phyloP scores from a whole-genome alignment of 2,797 vertebrate species.

The Phoebastria nigripes region DNA sequence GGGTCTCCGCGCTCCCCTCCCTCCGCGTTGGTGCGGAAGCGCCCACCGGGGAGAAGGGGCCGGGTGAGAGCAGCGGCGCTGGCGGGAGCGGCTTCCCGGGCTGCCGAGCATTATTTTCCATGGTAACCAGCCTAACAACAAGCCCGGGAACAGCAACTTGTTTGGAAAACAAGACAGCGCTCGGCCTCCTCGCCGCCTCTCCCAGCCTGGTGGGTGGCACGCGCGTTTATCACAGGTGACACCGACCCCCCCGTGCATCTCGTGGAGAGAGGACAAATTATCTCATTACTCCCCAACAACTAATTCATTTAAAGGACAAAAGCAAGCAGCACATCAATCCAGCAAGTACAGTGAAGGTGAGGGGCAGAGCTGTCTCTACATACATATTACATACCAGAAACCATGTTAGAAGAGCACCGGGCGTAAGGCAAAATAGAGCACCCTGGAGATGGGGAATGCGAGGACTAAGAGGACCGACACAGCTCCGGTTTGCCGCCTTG shows the following conservation, averaged over 20 bases:
- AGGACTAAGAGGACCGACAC: rapidly evolving
- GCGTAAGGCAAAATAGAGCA: neutral
- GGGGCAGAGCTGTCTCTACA: neutral
- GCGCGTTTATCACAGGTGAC: neutral
- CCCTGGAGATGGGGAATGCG: too few relatives aligned
- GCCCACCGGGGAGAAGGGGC: neutral
- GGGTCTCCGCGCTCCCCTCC: too few relatives aligned
- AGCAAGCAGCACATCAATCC: neutral
- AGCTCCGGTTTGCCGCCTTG: rapidly evolving
- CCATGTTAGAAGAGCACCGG: neutral
- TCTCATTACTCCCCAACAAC: neutral
- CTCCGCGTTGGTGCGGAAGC: neutral
- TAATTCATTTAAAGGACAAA: neutral
- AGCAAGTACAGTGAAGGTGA: neutral
- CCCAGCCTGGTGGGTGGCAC: neutral
- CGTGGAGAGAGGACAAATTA: neutral
- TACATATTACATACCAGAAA: neutral
- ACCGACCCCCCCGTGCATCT: neutral
- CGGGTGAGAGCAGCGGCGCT: neutral
- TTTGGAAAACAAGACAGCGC: neutral
- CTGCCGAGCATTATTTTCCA: neutral
- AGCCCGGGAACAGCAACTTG: neutral
- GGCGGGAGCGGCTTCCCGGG: neutral
- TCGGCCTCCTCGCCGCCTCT: neutral
- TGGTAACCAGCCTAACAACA: neutral